Conservation (phyloP, 2,113 vertebrate genomes). For the Turnix velox region DNA sequence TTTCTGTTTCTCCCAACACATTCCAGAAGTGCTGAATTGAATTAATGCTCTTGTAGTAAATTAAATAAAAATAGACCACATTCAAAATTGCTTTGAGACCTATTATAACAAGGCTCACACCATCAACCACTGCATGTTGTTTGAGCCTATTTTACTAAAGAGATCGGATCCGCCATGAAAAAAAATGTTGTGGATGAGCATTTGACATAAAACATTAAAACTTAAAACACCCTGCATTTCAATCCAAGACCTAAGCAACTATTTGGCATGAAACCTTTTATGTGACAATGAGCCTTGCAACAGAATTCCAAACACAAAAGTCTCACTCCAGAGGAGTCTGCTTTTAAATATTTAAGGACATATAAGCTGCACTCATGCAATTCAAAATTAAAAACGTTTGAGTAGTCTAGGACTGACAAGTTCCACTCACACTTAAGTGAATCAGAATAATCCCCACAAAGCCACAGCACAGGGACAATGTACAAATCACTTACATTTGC, state of each 20-base stretch:
- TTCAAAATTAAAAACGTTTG: neutral
- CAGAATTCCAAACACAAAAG: neutral
- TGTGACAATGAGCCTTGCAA: neutral
- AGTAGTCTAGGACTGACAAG: neutral
- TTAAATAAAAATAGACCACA: neutral
- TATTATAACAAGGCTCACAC: neutral
- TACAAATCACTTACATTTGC: constrained; percentile 81
- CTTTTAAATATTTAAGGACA: neutral
- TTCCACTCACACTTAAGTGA: neutral
- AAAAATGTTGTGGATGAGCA: neutral
- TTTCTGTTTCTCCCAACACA: neutral
- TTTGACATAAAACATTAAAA: neutral
- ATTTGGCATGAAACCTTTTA: neutral
- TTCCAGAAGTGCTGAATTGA: neutral
- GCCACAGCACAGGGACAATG: neutral
- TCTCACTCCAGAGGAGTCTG: neutral
- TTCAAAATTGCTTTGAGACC: neutral
- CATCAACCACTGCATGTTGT: fast-evolving
- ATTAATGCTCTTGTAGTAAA: neutral
- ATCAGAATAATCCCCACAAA: constrained; percentile 17
- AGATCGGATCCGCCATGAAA: neutral
- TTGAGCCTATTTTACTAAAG: neutral
- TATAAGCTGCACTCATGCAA: neutral
- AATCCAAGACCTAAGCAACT: neutral
- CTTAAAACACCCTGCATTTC: neutral